Evolutionary conservation across 2,888 invertebrate genomes (phyloP).

Genomic region (Ormyrus thymus): DNA sequence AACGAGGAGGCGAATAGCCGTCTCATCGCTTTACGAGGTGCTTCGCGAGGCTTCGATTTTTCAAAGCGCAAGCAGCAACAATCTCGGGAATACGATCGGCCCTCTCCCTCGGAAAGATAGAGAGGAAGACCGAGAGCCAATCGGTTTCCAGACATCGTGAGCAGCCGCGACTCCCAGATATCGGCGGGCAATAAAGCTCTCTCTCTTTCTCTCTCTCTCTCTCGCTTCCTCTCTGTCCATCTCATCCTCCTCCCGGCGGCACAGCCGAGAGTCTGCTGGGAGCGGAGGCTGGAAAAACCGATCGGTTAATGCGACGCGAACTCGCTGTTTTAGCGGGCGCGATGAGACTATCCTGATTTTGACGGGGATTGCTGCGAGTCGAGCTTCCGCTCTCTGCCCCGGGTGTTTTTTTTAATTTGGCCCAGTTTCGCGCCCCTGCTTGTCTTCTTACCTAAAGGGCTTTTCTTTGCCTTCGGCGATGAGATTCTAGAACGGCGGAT

Average conservation of each 20-base stretch:
- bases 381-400: too few relatives aligned
- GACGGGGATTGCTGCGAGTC: not conserved
- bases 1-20: slow-evolving; percentile 52
- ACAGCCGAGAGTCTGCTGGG: too few relatives aligned
- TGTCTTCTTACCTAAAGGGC: too few relatives aligned
- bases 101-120: slow-evolving; percentile 14
- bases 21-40: slow-evolving; percentile 58
- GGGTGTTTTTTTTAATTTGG: not conserved
- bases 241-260: not conserved
- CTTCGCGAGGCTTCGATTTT: slow-evolving; percentile 57
- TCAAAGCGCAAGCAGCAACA: slow-evolving; percentile 54
- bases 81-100: slow-evolving; percentile 53
- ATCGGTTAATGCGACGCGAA: slow-evolving; percentile 22
- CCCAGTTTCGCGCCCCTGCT: not conserved
- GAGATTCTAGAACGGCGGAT: too few relatives aligned
- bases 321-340: slow-evolving; percentile 1
- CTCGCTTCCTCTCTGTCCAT: slow-evolving; percentile 11
- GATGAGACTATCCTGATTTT: not conserved
- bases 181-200: slow-evolving; percentile 48
- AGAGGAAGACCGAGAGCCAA: slow-evolving; percentile 35
- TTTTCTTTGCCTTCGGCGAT: too few relatives aligned
- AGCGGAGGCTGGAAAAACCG: not conserved
- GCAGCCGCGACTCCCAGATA: slow-evolving; percentile 37
- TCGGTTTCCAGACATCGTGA: slow-evolving; percentile 37
- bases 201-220: slow-evolving; percentile 5